Evolutionary conservation across 2,888 invertebrate species (phyloP), one percentile per base, ranked within the genome.

Genomic region (Eupithecia centaureata): DNA sequence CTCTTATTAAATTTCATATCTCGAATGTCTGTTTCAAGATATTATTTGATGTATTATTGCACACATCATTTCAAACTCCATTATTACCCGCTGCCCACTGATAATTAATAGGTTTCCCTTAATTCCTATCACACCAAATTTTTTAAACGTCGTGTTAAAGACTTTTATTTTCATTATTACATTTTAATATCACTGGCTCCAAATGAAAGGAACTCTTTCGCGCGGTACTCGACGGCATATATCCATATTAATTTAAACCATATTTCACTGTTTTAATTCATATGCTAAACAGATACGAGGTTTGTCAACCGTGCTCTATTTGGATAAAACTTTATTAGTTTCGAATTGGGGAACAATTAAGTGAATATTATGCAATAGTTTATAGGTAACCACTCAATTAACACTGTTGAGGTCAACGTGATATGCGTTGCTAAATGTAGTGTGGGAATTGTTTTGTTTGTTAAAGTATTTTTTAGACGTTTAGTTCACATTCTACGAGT

Each of bases 181-280:
- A n/a, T 15, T 27, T 13, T 42, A 42, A 18, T 2, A 1, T 27
- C 0, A 52, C 13, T 10, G 32, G 67, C 51, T 18, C 65, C 56
- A 73, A 67, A 12, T 30, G 79, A 80, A 85, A 72, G 69, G 71
- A 42, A 77, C 71, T 80, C 66, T 69, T 75, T 71, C 76, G 76
- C 78, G 75, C 79, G 78, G 81, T 77, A 73, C 80, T 75, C 81
- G 78, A 75, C 84, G 85, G 94, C 94, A 94, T 94, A 95, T 94
- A 95, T 95, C 94, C 95, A 95, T 95, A 95, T 95, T 95, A 95
- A 95, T 95, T 95, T 94, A 79, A 91, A 95, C 95, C 95, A 95
- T 96, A 95, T 95, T 96, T 96, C 95, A 96, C 94, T 86, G 93
- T 94, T 95, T 95, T 96, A 95, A 96, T 96, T 96, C 96, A 96